phyloP scores from a whole-genome alignment of 2,113 vertebrate species.

The Cinclus cinclus region DNA sequence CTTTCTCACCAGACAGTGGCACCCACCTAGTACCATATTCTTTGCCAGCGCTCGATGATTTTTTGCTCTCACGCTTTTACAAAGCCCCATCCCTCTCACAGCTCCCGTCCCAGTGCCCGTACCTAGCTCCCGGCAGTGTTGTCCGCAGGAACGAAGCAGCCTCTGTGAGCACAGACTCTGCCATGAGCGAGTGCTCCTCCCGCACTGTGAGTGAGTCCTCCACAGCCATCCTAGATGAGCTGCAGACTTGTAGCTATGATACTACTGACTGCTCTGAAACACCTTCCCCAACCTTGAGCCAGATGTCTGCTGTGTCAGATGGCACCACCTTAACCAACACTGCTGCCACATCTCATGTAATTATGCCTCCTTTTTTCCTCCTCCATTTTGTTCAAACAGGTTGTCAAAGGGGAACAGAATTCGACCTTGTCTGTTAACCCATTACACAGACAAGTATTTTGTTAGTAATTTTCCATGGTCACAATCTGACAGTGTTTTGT shows the following conservation, averaged over 20 bases:
- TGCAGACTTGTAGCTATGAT: conserved; percentile 83
- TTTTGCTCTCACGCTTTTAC: conserved; percentile 71
- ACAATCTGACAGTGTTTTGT: neutral
- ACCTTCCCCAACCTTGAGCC: conserved; percentile 87
- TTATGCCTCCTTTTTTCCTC: conserved; percentile 78
- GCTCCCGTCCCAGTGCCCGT: conserved; percentile 38
- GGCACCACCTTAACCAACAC: conserved; percentile 78
- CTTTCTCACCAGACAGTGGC: conserved; percentile 64
- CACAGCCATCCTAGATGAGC: conserved; percentile 82
- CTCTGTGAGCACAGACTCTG: conserved; percentile 79
- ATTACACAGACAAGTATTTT: neutral
- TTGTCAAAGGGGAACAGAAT: conserved; percentile 31
- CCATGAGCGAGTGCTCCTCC: conserved; percentile 84
- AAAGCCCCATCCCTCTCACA: conserved; percentile 68
- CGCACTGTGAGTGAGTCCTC: conserved; percentile 72
- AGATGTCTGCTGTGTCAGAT: conserved; percentile 81
- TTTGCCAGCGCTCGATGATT: conserved; percentile 68
- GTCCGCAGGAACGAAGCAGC: conserved; percentile 38
- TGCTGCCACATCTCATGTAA: conserved; percentile 84
- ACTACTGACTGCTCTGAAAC: conserved; percentile 81
- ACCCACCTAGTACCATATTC: conserved; percentile 73
- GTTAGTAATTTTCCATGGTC: neutral
- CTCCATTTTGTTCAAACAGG: conserved; percentile 39
- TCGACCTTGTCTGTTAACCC: neutral
- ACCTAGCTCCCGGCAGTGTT: conserved; percentile 11